Conservation (phyloP, 2,797 vertebrate genomes). For the Lithobates pipiens region DNA sequence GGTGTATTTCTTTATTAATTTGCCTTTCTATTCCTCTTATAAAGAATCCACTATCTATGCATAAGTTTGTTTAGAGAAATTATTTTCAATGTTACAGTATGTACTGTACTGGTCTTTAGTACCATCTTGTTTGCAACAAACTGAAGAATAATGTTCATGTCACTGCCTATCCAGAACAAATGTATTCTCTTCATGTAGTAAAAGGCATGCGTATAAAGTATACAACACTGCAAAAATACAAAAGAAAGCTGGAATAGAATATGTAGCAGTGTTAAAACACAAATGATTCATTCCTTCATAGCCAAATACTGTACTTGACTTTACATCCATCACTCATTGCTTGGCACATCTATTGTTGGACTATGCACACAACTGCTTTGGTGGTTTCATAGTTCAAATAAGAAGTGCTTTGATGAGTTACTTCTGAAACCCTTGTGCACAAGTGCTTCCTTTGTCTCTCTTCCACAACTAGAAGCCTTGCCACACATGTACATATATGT, state of each 20-base stretch:
- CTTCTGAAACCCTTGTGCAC: conserved; percentile 41
- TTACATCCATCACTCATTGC: conserved; percentile 50
- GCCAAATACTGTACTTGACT: conserved; percentile 27
- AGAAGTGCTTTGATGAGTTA: conserved; percentile 57
- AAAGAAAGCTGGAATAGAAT: not conserved
- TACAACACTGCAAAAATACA: not conserved
- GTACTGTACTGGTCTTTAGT: no score
- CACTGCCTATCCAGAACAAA: not conserved
- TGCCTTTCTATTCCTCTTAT: no score
- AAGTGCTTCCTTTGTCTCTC: conserved; percentile 52
- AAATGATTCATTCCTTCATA: conserved; percentile 28
- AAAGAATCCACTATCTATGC: no score
- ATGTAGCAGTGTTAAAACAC: not conserved
- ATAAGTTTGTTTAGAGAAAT: no score
- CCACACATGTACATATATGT: conserved; percentile 41
- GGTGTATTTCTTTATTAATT: no score
- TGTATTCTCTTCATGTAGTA: not conserved
- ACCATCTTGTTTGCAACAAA: not conserved
- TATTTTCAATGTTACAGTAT: no score
- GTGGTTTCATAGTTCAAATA: conserved; percentile 58
- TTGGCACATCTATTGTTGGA: conserved; percentile 44
- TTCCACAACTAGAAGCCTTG: conserved; percentile 42
- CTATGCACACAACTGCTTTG: conserved; percentile 34
- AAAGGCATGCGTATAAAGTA: not conserved
- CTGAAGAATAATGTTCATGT: not conserved